Conservation (phyloP, 1,140 invertebrate genomes). For the Nasonia giraulti region DNA sequence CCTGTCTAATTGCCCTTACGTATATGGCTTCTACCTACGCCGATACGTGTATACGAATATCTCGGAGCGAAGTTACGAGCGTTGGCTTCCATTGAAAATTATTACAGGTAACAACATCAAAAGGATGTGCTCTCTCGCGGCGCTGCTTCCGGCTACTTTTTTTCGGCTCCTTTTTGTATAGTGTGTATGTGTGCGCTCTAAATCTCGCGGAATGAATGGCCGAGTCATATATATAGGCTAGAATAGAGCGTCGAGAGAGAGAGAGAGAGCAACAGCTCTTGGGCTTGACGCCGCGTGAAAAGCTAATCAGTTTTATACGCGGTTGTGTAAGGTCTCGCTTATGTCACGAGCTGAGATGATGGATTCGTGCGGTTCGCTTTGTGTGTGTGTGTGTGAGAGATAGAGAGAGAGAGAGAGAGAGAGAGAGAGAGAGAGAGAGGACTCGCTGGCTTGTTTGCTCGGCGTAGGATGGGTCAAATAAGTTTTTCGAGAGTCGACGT, state of each 20-base stretch:
- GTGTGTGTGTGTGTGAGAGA: too few species aligned
- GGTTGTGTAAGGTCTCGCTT: neutral
- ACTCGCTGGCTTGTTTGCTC: too few species aligned
- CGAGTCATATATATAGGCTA: too few species aligned
- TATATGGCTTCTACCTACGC: neutral
- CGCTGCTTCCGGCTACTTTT: neutral
- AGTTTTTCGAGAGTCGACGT: neutral
- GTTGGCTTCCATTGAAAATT: neutral
- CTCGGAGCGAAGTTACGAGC: neutral
- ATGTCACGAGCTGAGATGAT: neutral
- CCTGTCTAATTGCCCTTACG: slow-evolving; percentile 4
- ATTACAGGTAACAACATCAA: slow-evolving; percentile 2
- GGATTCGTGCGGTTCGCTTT: too few species aligned
- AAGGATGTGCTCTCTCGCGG: neutral
- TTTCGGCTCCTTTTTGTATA: neutral
- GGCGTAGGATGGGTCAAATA: neutral
- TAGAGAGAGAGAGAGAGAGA: too few species aligned
- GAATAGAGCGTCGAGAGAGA: neutral
- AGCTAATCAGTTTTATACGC: slow-evolving; percentile 8
- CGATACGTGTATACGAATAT: too few species aligned
- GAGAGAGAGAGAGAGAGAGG: too few species aligned
- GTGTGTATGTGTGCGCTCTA: neutral
- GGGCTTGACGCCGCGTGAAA: neutral
- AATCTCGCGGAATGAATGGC: neutral
- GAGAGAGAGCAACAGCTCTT: neutral